Evolutionary conservation across 2,797 vertebrate genomes (phyloP).

Genomic region (Vireo griseus): DNA sequence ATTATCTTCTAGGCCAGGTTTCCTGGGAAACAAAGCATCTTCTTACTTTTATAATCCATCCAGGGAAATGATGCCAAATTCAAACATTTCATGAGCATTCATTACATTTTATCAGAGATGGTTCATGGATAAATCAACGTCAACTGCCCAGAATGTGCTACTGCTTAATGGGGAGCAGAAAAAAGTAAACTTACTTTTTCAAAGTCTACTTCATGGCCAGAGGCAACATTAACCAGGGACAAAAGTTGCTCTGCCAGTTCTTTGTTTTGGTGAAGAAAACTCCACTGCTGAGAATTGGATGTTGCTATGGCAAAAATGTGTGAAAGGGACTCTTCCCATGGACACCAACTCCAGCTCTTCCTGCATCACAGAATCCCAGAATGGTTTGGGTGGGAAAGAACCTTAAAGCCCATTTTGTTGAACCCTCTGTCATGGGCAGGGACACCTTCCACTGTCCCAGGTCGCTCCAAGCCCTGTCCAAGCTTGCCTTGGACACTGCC

Average conservation of each 20-base stretch:
- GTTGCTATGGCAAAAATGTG: not conserved
- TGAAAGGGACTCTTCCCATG: not conserved
- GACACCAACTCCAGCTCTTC: not conserved
- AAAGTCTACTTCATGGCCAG: not conserved
- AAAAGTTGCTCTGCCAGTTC: not conserved
- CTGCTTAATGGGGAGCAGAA: not conserved
- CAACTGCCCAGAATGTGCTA: not conserved
- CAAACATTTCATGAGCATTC: not conserved
- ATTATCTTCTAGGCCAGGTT: not conserved
- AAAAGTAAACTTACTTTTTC: not conserved
- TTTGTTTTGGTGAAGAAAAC: not conserved
- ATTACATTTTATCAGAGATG: not conserved
- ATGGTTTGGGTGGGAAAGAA: not conserved
- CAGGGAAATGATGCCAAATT: slow-evolving; percentile 12
- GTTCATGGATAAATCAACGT: not conserved
- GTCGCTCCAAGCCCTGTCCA: rapidly evolving
- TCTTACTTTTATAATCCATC: slow-evolving; percentile 1
- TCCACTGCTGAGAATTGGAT: not conserved
- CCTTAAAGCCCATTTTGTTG: rapidly evolving
- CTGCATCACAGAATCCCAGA: not conserved
- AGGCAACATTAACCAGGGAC: not conserved
- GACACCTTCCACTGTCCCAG: not conserved
- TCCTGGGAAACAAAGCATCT: slow-evolving; percentile 44
- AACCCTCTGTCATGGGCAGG: not conserved
- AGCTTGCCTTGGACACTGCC: rapidly evolving